These are phyloP conservation scores for Pocillopora verrucosa DNA, from an alignment of 64 coral and sea anemone genomes.

Conservation along the genomic window DNA sequence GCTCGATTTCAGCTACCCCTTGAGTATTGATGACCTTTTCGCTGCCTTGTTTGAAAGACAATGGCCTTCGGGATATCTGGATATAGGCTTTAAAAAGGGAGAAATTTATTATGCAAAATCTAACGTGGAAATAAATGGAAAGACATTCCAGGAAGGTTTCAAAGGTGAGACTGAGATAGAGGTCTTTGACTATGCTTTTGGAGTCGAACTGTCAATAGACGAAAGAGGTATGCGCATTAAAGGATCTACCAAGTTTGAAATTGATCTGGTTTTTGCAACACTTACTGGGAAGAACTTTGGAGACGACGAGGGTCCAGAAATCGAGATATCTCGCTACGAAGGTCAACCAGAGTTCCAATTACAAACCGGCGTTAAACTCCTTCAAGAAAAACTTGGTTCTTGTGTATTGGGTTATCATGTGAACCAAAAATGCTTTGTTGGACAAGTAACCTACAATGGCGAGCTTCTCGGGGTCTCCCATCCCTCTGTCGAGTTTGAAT, in stretches of 20 bases:
- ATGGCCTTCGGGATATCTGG: constrained; percentile 34
- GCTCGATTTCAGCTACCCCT: background rate
- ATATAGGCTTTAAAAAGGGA: constrained; percentile 6
- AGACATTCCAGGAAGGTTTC: constrained; percentile 12
- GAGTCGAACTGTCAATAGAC: background rate
- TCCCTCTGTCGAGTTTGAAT: constrained; percentile 21
- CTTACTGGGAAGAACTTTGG: background rate
- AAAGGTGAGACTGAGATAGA: constrained; percentile 12
- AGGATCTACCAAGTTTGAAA: constrained; percentile 21
- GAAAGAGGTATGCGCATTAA: background rate
- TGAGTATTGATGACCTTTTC: constrained; percentile 22
- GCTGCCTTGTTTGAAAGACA: background rate
- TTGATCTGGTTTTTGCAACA: constrained; percentile 19
- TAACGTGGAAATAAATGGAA: background rate
- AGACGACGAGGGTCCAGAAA: constrained; percentile 1
- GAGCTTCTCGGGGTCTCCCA: background rate
- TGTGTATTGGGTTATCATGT: constrained; percentile 3
- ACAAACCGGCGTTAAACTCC: constrained; percentile 12
- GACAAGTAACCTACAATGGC: background rate
- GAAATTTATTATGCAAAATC: constrained; percentile 5
- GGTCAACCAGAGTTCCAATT: background rate
- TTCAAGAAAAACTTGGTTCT: constrained; percentile 16
- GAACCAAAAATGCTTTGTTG: background rate
- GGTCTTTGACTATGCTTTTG: constrained; percentile 8
- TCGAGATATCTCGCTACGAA: constrained; percentile 18